Conservation (phyloP, 1,140 invertebrate species). For the Tetramorium simillimum region DNA sequence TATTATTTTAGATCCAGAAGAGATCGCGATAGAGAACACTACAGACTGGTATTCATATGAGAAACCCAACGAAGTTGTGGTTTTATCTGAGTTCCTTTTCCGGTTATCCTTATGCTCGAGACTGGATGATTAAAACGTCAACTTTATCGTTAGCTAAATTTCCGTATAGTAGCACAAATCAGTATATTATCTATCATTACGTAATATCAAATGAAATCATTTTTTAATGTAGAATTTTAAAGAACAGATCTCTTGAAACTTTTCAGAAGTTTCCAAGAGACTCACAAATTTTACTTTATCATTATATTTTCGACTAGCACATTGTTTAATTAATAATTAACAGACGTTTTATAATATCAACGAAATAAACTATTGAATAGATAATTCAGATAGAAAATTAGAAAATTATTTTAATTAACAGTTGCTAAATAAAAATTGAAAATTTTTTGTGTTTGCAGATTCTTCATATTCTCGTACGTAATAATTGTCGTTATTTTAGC, state of each 20-base stretch:
- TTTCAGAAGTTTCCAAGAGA: too few relatives aligned
- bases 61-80: background rate
- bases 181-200: background rate
- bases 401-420: background rate
- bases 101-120: background rate
- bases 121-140: constrained; percentile 3
- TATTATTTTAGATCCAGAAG: background rate
- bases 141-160: background rate
- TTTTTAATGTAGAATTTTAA: background rate
- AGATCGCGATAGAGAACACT: background rate
- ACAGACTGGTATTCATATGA: background rate
- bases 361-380: too few relatives aligned
- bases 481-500: too few relatives aligned
- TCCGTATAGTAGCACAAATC: background rate
- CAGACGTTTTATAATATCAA: background rate
- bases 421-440: background rate
- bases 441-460: background rate
- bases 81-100: constrained; percentile 34
- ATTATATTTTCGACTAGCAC: background rate
- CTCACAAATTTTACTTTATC: background rate
- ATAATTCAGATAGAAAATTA: background rate
- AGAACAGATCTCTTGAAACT: background rate
- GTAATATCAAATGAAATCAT: background rate
- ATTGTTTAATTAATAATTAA: background rate
- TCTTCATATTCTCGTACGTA: background rate